Evolutionary conservation across 2,888 invertebrate genomes (phyloP).

Genomic region (Ypsolopha scabrella): DNA sequence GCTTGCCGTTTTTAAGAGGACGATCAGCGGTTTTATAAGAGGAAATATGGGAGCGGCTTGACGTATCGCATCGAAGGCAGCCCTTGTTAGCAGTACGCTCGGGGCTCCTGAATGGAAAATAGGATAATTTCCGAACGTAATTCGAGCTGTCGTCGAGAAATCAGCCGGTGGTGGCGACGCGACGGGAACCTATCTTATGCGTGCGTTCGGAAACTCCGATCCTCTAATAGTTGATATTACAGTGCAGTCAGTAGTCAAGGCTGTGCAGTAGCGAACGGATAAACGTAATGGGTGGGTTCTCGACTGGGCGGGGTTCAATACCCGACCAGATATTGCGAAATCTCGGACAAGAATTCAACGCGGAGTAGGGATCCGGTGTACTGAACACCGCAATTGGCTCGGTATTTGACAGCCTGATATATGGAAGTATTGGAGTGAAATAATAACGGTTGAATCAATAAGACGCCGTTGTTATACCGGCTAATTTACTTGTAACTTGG

Average conservation of each 20-base stretch:
- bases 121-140: conserved; percentile 53
- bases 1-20: conserved; percentile 44
- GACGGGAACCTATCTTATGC: conserved; percentile 28
- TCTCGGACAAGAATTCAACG: conserved; percentile 5
- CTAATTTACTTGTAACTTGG: conserved; percentile 11
- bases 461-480: conserved; percentile 6
- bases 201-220: conserved; percentile 12
- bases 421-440: conserved; percentile 36
- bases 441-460: conserved; percentile 27
- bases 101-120: conserved; percentile 38
- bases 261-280: conserved; percentile 54
- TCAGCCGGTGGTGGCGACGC: conserved; percentile 53
- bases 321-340: conserved; percentile 37
- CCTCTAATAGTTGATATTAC: conserved; percentile 31
- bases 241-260: conserved; percentile 57
- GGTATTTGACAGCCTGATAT: conserved; percentile 58
- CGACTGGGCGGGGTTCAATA: conserved; percentile 45
- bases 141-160: conserved; percentile 55
- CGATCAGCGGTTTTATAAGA: conserved; percentile 54
- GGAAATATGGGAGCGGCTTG: conserved; percentile 44
- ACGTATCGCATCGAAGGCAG: conserved; percentile 33
- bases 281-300: conserved; percentile 48
- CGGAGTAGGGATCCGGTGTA: conserved; percentile 40
- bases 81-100: conserved; percentile 42
- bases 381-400: conserved; percentile 58